Conservation (phyloP, 2,113 vertebrate genomes). For the Struthidea cinerea region DNA sequence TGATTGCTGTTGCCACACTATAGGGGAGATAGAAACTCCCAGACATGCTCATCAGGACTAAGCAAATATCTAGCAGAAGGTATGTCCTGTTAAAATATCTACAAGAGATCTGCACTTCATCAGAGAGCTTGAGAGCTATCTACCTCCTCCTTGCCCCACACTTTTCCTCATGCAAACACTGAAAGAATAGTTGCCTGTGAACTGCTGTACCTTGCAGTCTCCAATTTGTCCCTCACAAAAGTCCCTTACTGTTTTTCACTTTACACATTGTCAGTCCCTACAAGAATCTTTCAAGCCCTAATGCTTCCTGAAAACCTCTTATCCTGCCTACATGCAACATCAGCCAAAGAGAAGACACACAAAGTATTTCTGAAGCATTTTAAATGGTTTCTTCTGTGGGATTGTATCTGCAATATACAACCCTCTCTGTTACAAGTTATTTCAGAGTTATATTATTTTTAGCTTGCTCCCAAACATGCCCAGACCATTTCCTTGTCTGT, state of each 20-base stretch:
- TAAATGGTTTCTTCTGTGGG: not conserved
- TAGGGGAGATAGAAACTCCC: not conserved
- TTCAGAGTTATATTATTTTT: not conserved
- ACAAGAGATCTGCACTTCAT: not conserved
- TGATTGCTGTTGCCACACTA: not conserved
- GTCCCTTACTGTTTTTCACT: not conserved
- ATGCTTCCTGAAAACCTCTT: not conserved
- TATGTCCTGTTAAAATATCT: not conserved
- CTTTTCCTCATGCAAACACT: not conserved
- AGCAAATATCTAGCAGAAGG: not conserved
- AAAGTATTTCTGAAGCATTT: not conserved
- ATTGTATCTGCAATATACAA: not conserved
- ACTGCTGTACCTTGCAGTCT: not conserved
- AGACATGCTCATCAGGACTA: not conserved
- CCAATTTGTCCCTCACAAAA: not conserved
- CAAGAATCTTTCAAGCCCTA: not conserved
- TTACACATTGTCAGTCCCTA: not conserved
- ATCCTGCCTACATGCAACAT: not conserved
- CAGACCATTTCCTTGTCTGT: not conserved
- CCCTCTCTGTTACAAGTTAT: not conserved
- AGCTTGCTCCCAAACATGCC: not conserved
- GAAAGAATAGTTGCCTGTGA: not conserved
- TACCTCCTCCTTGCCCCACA: not conserved
- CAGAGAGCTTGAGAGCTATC: not conserved
- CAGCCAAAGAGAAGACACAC: not conserved